Percentiles rank a stretch among this genome's conserved stretches.
Evolutionary conservation across 2,113 vertebrate species (phyloP).

Genomic region (Rhineura floridana): DNA sequence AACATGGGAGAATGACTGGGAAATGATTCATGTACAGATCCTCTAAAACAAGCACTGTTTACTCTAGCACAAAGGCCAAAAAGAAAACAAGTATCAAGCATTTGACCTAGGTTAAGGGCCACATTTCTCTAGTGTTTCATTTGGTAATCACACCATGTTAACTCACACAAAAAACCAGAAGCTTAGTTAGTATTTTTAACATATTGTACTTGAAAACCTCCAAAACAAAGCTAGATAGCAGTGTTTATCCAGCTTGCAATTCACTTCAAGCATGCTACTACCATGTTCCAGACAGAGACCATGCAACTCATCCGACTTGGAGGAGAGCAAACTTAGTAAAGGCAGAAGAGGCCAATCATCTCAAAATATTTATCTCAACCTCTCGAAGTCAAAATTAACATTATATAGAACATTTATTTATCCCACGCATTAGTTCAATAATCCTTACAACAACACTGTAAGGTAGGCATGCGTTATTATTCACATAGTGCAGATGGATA

Average conservation of each 20-base stretch:
- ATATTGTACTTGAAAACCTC: background rate
- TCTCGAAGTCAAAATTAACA: background rate
- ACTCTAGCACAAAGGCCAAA: background rate
- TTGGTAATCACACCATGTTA: conserved; percentile 1
- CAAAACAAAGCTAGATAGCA: background rate
- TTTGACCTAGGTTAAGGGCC: background rate
- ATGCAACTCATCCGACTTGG: conserved; percentile 8
- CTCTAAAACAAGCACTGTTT: background rate
- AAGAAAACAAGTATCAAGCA: background rate
- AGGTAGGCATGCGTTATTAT: background rate
- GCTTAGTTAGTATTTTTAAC: background rate
- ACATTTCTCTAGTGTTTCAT: background rate
- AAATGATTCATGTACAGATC: background rate
- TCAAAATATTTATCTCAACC: background rate
- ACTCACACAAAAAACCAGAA: background rate
- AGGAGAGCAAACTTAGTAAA: background rate
- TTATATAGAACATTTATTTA: background rate
- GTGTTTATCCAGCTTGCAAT: background rate
- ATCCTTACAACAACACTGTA: background rate
- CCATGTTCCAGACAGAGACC: background rate
- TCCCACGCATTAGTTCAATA: background rate
- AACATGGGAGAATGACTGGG: background rate
- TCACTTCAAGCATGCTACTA: background rate
- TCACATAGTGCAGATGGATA: background rate
- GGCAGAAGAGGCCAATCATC: background rate